A percentile compares a stretch with the other conserved stretches of the same genome.
phyloP scores from a whole-genome alignment of 2,888 invertebrate species.

The Rotaria magnacalcarata region DNA sequence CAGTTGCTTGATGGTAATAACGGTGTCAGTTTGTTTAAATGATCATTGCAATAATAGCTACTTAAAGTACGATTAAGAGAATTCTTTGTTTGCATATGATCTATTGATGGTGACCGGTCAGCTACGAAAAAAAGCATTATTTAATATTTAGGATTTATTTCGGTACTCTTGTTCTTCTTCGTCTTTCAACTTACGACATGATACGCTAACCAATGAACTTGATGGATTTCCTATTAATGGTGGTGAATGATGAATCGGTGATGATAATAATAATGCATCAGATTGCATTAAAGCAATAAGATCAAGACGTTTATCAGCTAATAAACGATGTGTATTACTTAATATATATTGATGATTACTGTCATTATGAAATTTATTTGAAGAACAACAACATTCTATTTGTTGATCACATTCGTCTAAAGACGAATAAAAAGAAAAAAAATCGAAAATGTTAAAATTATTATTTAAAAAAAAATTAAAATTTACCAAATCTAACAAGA shows the following conservation, averaged over 20 bases:
- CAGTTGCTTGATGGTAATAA: background rate
- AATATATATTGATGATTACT: background rate
- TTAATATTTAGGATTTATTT: background rate
- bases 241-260: conserved; percentile 19
- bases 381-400: background rate
- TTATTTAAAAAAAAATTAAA: background rate
- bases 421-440: background rate
- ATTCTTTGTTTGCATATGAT: background rate
- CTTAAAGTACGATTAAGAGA: conserved; percentile 16
- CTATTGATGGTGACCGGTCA: conserved; percentile 14
- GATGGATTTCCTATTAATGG: background rate
- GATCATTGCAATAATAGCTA: background rate
- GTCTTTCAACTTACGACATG: conserved; percentile 10
- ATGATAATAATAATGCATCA: background rate
- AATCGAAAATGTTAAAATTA: background rate
- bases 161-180: background rate
- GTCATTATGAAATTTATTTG: conserved; percentile 27
- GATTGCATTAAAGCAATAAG: conserved; percentile 28
- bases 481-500: conserved; percentile 9
- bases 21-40: background rate
- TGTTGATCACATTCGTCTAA: background rate
- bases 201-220: background rate
- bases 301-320: conserved; percentile 12
- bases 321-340: conserved; percentile 11
- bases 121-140: background rate